phyloP scores from a whole-genome alignment of 2,888 invertebrate genomes.

The Aleiodes alternator region DNA sequence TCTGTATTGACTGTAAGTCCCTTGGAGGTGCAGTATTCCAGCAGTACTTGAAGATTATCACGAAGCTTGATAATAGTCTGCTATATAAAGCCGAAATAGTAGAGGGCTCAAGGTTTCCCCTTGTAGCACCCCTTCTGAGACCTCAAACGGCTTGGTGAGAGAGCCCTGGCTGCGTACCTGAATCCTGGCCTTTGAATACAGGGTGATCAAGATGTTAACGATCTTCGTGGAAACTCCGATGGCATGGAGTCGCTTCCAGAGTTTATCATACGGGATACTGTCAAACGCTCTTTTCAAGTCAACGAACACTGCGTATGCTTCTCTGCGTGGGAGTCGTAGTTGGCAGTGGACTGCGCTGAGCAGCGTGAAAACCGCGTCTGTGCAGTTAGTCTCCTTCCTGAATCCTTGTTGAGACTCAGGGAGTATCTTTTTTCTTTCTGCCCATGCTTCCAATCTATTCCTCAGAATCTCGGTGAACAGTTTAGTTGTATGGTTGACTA shows the following conservation, averaged over 20 bases:
- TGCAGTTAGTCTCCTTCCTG: conserved; percentile 46
- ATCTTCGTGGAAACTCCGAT: background rate
- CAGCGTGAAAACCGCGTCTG: conserved; percentile 46
- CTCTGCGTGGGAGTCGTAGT: conserved; percentile 29
- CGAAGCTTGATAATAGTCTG: conserved; percentile 25
- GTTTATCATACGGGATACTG: background rate
- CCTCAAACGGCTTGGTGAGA: conserved; percentile 34
- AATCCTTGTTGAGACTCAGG: conserved; percentile 49
- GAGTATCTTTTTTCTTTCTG: conserved; percentile 37
- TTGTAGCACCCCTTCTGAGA: conserved; percentile 24
- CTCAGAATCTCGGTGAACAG: conserved; percentile 42
- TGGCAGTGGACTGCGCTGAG: conserved; percentile 35
- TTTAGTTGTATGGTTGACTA: conserved; percentile 45
- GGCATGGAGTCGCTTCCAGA: background rate
- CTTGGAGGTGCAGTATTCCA: background rate
- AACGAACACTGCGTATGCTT: conserved; percentile 42
- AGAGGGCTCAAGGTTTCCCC: conserved; percentile 34
- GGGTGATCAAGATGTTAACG: background rate
- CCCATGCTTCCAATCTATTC: conserved; percentile 31
- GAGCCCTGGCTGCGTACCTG: background rate
- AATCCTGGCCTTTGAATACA: background rate
- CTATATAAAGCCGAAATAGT: conserved; percentile 41
- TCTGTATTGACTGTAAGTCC: background rate
- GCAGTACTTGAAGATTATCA: background rate
- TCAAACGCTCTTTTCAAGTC: background rate